Evolutionary conservation across 1,140 invertebrate species (phyloP), one percentile per base, ranked within the genome.

Genomic region (Caenorhabditis briggsae): DNA sequence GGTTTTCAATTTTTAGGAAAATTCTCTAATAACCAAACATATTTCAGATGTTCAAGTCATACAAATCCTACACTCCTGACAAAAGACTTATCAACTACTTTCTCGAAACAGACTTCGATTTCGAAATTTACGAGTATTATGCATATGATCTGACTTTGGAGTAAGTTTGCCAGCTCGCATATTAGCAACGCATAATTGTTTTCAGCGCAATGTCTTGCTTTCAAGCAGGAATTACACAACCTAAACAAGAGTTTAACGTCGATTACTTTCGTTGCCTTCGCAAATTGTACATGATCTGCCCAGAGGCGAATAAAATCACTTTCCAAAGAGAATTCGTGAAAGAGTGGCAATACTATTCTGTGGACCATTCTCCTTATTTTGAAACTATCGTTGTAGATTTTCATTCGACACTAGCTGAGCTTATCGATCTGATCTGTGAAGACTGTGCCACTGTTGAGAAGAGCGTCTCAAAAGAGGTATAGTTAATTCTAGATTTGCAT

Each of bases 211-310:
- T 46, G 33, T 16, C 20, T 9, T 46, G 46, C 41, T 78, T 78
- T 14, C 70, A 78, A 78, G 70, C 70, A 6, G 70, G 70, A 53
- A n/a, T 78, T n/a, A 78, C 70, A 3, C 70, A 78, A 50, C 12
- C 8, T 12, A 8, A 78, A 8, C 2, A 14, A 5, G 20, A 18
- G 9, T 16, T 78, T 1, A 18, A 33, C 20, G 20, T 8, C 2
- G 46, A 78, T n/a, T 78, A 70, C 41, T 12, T 70, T 8, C 14
- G 14, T 0, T 12, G 43, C 41, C 43, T 78, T 3, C 33, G n/a
- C 11, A 78, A 78, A 14, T 2, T 50, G 0, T 78, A 78, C 46
- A 78, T 20, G 43, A 78, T 78, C 46, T 12, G 23, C 6, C 2
- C 70, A n/a, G 70, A 78, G 46, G 5, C 3, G 9, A 50, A 41